phyloP scores from a whole-genome alignment of 2,113 vertebrate species.

The Apaloderma vittatum region DNA sequence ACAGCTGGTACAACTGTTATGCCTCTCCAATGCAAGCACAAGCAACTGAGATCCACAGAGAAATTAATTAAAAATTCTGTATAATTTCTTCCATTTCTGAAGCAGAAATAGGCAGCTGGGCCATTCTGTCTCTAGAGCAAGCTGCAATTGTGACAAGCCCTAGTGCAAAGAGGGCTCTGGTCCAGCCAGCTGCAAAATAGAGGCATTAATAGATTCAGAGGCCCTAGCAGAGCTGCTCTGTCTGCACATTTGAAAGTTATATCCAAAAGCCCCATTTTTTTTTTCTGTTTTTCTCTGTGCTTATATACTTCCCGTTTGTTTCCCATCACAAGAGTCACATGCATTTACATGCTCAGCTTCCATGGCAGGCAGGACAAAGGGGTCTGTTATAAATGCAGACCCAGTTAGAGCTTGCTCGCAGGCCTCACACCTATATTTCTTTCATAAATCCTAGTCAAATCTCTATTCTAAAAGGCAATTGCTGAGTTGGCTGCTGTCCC shows the following conservation, averaged over 20 bases:
- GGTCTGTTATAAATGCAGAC: background rate
- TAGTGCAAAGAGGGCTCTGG: background rate
- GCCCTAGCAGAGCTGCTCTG: background rate
- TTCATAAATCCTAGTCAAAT: constrained; percentile 43
- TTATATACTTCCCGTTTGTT: background rate
- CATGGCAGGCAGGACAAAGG: background rate
- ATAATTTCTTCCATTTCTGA: background rate
- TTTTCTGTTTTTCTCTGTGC: background rate
- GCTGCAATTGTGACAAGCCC: background rate
- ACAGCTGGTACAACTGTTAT: background rate
- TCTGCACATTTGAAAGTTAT: background rate
- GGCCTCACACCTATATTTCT: constrained; percentile 50
- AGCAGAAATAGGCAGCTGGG: background rate
- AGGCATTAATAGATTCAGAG: background rate
- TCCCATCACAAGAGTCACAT: background rate
- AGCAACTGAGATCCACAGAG: background rate
- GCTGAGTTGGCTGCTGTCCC: constrained; percentile 39
- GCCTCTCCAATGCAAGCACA: fast-evolving
- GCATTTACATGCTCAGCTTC: background rate
- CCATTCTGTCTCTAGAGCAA: background rate
- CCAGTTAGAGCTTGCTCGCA: background rate
- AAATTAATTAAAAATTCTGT: background rate
- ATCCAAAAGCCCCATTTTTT: background rate
- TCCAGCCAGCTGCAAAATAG: background rate
- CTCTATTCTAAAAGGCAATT: constrained; percentile 28